These are phyloP conservation scores for Lypha dubia DNA, from an alignment of 2,888 invertebrate genomes.

Conservation along the genomic window DNA sequence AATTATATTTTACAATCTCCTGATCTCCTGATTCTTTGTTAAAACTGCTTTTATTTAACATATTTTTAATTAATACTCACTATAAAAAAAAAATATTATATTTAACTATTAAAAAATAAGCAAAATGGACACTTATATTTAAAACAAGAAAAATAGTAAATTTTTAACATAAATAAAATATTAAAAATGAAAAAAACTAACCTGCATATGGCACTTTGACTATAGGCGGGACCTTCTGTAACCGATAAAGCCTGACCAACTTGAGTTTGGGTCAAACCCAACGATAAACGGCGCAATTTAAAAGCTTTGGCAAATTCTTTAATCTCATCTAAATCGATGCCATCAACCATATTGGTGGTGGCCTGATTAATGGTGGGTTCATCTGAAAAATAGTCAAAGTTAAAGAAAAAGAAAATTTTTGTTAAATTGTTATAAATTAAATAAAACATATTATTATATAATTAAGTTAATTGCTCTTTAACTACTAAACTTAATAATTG, in stretches of 20 bases:
- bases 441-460: background rate
- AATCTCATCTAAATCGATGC: conserved; percentile 98
- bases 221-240: conserved; percentile 98
- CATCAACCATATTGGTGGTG: conserved; percentile 96
- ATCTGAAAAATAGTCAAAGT: conserved; percentile 85
- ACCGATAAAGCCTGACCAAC: conserved; percentile 98
- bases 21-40: too few species aligned
- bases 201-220: conserved; percentile 99
- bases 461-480: conserved; percentile 3
- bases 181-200: conserved; percentile 83
- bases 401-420: conserved; percentile 21
- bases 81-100: too few species aligned
- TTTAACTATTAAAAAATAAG: background rate
- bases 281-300: conserved; percentile 94
- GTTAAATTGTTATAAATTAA: background rate
- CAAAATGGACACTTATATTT: conserved; percentile 59
- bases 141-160: conserved; percentile 43
- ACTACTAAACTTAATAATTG: background rate
- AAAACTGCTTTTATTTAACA: too few species aligned
- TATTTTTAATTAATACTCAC: too few species aligned
- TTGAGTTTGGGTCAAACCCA: conserved; percentile 98
- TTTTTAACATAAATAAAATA: background rate
- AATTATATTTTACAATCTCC: too few species aligned
- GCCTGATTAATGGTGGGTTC: conserved; percentile 97
- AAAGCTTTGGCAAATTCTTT: conserved; percentile 99